These are phyloP conservation scores for Lamellibrachia columna DNA, from an alignment of 2,888 invertebrate genomes.

Conservation along the genomic window DNA sequence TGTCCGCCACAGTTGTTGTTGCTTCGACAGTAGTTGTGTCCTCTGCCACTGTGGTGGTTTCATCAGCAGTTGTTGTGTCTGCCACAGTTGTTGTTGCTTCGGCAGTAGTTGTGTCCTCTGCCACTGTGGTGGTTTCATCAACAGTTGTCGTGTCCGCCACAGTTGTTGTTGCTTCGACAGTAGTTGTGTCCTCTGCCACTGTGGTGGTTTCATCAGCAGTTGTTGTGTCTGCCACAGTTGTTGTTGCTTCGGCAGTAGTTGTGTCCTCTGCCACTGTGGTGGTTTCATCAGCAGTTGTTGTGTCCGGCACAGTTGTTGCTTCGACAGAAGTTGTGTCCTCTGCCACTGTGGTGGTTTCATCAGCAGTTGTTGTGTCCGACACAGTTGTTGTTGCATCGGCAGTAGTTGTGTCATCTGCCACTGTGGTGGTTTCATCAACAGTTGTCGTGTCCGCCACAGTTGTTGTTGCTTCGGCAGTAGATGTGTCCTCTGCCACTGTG, in stretches of 20 bases:
- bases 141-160: background rate
- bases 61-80: background rate
- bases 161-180: background rate
- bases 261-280: no score
- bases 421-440: no score
- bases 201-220: background rate
- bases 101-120: background rate
- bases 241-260: no score
- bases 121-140: background rate
- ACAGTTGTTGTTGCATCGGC: no score
- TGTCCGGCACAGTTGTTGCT: background rate
- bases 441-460: no score
- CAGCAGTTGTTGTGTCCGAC: no score
- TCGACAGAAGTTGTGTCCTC: background rate
- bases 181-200: background rate
- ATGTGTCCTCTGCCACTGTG: background rate
- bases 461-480: no score
- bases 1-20: background rate
- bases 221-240: background rate
- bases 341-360: background rate
- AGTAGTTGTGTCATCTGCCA: no score
- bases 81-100: background rate
- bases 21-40: background rate
- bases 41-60: background rate
- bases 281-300: background rate